Evolutionary conservation across 92 coral and sea anemone species (phyloP), one percentile per base, ranked within the genome.

Genomic region (Porites divaricata): DNA sequence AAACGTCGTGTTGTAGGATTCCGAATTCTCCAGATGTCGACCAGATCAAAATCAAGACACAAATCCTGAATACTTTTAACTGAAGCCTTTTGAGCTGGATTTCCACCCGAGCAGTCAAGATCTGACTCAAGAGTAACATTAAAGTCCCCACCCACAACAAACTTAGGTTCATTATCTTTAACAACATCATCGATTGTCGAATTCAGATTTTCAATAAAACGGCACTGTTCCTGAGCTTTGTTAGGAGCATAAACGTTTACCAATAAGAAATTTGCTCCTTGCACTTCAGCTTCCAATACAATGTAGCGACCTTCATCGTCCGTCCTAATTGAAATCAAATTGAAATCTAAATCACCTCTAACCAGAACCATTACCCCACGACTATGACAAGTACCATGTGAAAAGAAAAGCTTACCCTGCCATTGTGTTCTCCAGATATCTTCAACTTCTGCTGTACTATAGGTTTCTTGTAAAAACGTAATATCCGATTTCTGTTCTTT

Each of bases 211-310:
- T 56, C 62, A 41, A 77, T 78, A 63, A 84, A 84, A 25, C 17
- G 12, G 20, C 84, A 51, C 80, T 84, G 83, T 62, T 80, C 86
- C 19, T 68, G 65, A 41, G 20, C 71, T 26, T 78, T 81, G 23
- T 73, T 79, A 19, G 89, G 92, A 16, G 88, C 92, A 28, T 89
- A 84, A 20, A 84, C 11, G n/a, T 84, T 89, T 26, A 80, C 86
- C 9, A 89, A 53, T 22, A 84, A 25, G 63, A 78, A 89, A 49
- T 74, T 50, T 50, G 86, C 85, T 20, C 78, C 89, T 80, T 89
- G 89, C 22, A 84, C 52, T 41, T 10, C 69, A 25, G 84, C 83
- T 16, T 70, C 78, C 17, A 78, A 25, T 23, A 84, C 20, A 57
- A 89, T 63, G 21, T 76, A 83, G 58, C 86, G 78, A 13, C 88